Evolutionary conservation across 2,113 vertebrate species (phyloP).

Genomic region (Catharus fuscescens): DNA sequence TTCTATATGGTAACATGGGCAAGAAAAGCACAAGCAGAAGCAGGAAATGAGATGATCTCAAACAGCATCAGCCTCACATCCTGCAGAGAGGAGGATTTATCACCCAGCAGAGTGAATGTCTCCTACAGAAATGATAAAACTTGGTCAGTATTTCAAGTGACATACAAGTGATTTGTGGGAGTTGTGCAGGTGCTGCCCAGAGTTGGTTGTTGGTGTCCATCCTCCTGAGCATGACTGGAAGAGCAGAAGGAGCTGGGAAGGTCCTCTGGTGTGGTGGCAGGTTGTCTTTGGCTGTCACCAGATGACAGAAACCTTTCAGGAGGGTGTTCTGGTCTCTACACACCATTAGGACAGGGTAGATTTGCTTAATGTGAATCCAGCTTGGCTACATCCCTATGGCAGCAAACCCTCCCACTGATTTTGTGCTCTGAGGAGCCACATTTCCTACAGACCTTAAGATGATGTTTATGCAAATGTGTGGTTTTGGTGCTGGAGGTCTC

Average conservation of each 20-base stretch:
- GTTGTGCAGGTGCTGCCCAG: neutral
- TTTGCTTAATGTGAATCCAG: neutral
- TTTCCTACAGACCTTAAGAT: neutral
- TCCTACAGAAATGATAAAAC: neutral
- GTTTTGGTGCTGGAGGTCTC: neutral
- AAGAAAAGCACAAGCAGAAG: neutral
- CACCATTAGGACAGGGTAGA: accelerated
- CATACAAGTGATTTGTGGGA: neutral
- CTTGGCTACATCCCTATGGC: neutral
- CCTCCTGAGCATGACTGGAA: accelerated
- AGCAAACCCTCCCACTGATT: neutral
- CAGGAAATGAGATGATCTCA: neutral
- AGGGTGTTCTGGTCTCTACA: neutral
- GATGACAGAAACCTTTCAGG: neutral
- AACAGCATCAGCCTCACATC: neutral
- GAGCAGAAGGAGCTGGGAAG: neutral
- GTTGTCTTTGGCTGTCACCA: neutral
- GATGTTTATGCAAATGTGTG: neutral
- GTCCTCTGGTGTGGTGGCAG: neutral
- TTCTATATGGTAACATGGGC: neutral
- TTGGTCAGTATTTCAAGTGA: neutral
- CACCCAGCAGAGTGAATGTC: neutral
- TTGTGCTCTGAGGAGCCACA: neutral
- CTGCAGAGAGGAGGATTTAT: neutral
- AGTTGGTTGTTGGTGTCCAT: neutral